Evolutionary conservation across 2,113 vertebrate species (phyloP).

Genomic region (Martes martes): DNA sequence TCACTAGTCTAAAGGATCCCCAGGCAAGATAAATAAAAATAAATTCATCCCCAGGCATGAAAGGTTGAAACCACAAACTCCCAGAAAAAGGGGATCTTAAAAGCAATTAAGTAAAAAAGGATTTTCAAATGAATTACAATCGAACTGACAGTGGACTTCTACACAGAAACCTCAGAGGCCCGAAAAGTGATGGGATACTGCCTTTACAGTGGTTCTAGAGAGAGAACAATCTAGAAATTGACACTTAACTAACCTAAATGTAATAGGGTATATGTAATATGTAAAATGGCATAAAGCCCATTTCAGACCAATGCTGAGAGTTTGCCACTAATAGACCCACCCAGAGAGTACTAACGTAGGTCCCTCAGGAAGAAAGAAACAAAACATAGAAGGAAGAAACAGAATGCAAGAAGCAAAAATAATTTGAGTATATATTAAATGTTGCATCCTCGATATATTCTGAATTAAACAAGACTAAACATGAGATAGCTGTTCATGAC

Average conservation of each 20-base stretch:
- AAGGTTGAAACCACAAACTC: neutral
- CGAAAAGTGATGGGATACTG: neutral
- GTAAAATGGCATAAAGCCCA: neutral
- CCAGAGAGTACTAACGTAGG: neutral
- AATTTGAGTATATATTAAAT: neutral
- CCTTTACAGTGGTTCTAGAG: neutral
- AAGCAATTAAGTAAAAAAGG: neutral
- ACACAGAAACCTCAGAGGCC: neutral
- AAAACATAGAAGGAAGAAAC: neutral
- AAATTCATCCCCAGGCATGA: neutral
- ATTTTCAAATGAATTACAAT: neutral
- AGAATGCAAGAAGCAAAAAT: neutral
- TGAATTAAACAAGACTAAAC: neutral
- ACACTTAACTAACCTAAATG: neutral
- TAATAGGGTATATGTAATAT: no score
- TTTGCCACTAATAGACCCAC: neutral
- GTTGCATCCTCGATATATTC: neutral
- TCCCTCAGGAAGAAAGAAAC: neutral
- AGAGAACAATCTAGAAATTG: neutral
- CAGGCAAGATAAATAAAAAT: neutral
- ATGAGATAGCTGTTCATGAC: neutral
- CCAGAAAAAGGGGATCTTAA: neutral
- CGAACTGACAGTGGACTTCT: neutral
- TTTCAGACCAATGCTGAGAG: neutral
- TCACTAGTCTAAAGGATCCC: neutral